Base-by-base conservation (phyloP, 2,113 vertebrate species). In the Corythaeola cristata region DNA sequence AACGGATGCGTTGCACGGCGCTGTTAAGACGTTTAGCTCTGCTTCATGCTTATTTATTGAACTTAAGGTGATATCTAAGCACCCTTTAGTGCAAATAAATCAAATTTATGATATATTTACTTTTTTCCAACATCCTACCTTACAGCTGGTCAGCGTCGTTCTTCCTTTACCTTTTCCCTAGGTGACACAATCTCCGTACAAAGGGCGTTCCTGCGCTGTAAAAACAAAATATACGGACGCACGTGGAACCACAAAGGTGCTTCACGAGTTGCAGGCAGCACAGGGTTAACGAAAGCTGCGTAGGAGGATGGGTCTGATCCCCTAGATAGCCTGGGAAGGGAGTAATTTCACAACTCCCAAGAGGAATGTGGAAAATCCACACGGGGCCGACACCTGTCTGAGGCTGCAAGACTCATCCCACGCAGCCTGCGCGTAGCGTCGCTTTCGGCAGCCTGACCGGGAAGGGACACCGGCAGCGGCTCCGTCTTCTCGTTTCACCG, bases 341-440 rank as follows among this genome's bases (percentile, higher is more conserved):
- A 89, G 45, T 28, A 39, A 79, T 87, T 89, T 89, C 92, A 60
- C 58, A 85, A n/a, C 56, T 79, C 77, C 76, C 50, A 18, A 33
- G 83, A 89, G 95, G 92, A 94, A 96, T 90, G 95, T 84, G 92
- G 92, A 84, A 79, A 83, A 89, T 86, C 95, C 50, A 16, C 85
- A 66, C 60, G 8, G 68, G 39, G n/a, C 73, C 64, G 78, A 80
- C 84, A 50, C 85, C 79, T 75, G 62, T 50, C 88, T 39, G 58
- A 24, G 66, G 89, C 23, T 79, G 49, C 55, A 64, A 64, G 78
- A n/a, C 74, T 52, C 55, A 15, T 69, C 81, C 60, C 66, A 64
- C 55, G 28, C 55, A 52, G 64, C 8, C 39, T 13, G 39, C 15
- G 9, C 28, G 32, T 11, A 75, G 80, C 30, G 22, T 55, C 45